phyloP scores from a whole-genome alignment of 2,113 vertebrate species.

The Phyllostomus hastatus region DNA sequence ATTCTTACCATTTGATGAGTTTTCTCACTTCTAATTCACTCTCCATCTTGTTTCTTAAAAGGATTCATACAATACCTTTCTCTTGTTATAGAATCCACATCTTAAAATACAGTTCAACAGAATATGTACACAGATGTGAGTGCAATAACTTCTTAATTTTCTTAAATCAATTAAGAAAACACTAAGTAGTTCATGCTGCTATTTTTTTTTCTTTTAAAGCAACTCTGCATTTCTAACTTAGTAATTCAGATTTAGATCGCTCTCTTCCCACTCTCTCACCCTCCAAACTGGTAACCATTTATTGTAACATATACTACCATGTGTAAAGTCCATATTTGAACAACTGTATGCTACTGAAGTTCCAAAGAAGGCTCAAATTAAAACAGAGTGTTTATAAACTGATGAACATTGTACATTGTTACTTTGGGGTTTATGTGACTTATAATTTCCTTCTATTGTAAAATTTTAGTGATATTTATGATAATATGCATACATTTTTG shows the following conservation, averaged over 20 bases:
- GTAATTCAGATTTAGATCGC: background rate
- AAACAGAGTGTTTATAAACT: constrained; percentile 18
- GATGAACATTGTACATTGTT: background rate
- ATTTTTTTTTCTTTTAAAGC: background rate
- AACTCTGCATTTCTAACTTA: background rate
- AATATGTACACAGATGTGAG: background rate
- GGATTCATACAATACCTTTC: background rate
- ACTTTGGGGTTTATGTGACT: background rate
- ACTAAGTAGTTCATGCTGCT: background rate
- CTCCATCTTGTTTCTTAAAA: background rate
- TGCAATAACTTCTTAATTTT: background rate
- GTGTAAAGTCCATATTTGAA: constrained; percentile 30
- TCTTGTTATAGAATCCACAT: background rate
- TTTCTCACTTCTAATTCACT: background rate
- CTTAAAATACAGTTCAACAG: background rate
- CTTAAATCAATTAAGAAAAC: background rate
- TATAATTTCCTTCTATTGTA: constrained; percentile 23
- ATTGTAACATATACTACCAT: background rate
- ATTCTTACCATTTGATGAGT: background rate
- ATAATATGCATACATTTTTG: background rate
- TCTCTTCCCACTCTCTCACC: rapidly evolving
- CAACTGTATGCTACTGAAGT: background rate
- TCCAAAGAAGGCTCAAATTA: constrained; percentile 39
- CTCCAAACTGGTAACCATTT: background rate
- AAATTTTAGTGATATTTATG: constrained; percentile 37